These are phyloP conservation scores for Chelonia mydas DNA, from an alignment of 2,797 vertebrate genomes.

Conservation along the genomic window DNA sequence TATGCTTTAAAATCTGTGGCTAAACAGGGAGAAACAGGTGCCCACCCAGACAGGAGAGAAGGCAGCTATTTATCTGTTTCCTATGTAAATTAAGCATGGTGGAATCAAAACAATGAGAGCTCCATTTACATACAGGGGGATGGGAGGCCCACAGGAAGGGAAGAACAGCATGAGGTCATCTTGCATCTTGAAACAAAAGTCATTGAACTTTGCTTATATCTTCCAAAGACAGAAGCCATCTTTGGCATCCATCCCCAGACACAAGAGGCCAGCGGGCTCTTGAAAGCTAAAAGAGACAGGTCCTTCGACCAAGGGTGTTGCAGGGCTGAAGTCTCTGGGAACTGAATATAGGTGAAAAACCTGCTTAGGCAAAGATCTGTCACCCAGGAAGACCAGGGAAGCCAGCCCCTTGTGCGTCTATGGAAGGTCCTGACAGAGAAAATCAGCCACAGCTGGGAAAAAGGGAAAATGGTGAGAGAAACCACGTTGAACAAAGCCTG, in stretches of 20 bases:
- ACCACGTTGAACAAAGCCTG: neutral
- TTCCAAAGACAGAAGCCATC: neutral
- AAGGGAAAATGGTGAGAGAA: neutral
- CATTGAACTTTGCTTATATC: too few relatives aligned
- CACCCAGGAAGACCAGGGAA: neutral
- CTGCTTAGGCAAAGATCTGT: neutral
- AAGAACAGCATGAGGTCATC: neutral
- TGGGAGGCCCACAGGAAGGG: neutral
- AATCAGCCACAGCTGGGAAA: too few relatives aligned
- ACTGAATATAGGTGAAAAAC: neutral
- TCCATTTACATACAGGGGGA: neutral
- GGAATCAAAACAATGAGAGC: neutral
- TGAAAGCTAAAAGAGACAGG: neutral
- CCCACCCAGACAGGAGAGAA: neutral
- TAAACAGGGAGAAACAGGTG: neutral
- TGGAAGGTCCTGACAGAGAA: neutral
- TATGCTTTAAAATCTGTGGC: neutral
- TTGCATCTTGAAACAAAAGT: neutral
- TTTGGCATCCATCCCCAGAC: neutral
- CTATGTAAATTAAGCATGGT: neutral
- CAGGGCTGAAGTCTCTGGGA: neutral
- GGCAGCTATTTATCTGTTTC: neutral
- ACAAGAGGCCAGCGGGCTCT: neutral
- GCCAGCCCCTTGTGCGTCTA: neutral
- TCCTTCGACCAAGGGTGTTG: neutral